A percentile compares a stretch with the other conserved stretches of the same genome.
Conservation (phyloP, 2,113 vertebrate genomes). For the Nanorana parkeri region DNA sequence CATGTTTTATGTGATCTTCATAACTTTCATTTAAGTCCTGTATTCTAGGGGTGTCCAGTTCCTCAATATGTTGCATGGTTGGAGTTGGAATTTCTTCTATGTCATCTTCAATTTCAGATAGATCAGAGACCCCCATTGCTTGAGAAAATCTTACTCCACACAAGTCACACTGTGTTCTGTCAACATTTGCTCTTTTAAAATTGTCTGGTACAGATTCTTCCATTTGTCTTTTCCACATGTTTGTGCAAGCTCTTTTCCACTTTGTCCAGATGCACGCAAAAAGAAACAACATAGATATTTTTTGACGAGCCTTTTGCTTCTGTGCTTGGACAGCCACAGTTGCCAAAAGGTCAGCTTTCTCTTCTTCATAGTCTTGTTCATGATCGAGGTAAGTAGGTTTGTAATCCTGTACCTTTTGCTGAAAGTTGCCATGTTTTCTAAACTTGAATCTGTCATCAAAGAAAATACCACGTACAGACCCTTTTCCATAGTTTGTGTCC, state of each 20-base stretch:
- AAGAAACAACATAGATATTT: conserved; percentile 61
- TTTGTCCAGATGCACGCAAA: conserved; percentile 64
- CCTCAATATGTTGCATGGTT: conserved; percentile 48
- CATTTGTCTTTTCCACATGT: conserved; percentile 22
- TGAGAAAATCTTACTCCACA: conserved; percentile 76
- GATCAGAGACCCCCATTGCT: conserved; percentile 62
- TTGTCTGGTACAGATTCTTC: conserved; percentile 63
- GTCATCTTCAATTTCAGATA: conserved; percentile 58
- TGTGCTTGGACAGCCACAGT: conserved; percentile 71
- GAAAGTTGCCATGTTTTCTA: conserved; percentile 62
- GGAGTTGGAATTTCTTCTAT: conserved; percentile 46
- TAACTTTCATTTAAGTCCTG: conserved; percentile 61
- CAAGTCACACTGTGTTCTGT: conserved; percentile 78
- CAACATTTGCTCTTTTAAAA: conserved; percentile 78
- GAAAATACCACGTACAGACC: conserved; percentile 68
- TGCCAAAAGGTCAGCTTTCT: conserved; percentile 68
- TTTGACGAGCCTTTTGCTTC: conserved; percentile 66
- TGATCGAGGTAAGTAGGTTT: conserved; percentile 61
- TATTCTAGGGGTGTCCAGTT: conserved; percentile 35
- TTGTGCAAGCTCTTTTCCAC: conserved; percentile 68
- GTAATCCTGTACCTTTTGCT: conserved; percentile 51
- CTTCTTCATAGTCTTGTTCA: conserved; percentile 65
- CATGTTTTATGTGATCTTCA: conserved; percentile 63
- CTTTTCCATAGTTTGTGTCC: conserved; percentile 65
- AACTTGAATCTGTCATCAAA: conserved; percentile 66